Evolutionary conservation across 2,797 vertebrate species (phyloP), one percentile per base, ranked within the genome.

Genomic region (Rallus crepitans): DNA sequence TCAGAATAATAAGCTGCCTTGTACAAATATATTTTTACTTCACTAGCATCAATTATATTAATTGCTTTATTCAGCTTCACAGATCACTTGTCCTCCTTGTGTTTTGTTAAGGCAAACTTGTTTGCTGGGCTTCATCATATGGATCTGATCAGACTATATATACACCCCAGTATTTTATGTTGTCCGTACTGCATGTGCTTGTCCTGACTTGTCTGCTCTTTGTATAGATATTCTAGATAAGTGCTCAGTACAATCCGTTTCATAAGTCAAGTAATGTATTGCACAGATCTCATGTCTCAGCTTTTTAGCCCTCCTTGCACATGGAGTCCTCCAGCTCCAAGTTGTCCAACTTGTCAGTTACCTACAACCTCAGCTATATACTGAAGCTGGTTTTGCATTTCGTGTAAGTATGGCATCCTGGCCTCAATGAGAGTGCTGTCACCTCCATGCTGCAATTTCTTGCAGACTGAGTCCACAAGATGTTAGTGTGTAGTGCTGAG

Each of bases 391-490:
- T 39, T 40, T 59, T 85, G 37, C 8, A 2, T 42, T 69, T 63
- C 9, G 20, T 72, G 1, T 55, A 77, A 73, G 45, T 55, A 6
- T 63, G 39, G 17, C 28, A 9, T 35, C 14, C 19, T 50, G 45
- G 20, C 52, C 35, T 72, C 13, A 40, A 31, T 37, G 27, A 0
- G 4, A 50, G 47, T 10, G 47, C 21, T 47, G 47, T 47, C 47
- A 11, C 47, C 47, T 23, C 21, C 47, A 23, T 47, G 47, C 47
- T 47, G 21, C 37, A 79, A 8, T 56, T 80, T 23, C 63, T 77
- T 63, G 35, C 16, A 25, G 59, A 17, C 18, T 65, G 33, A 53
- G 55, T 69, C 47, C 1, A 0, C 24, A 20, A 18, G 27, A 1
- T 20, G 14, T 31, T 42, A 4, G 14, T 19, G 42, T 66, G 73